Percentiles rank a stretch among this genome's conserved stretches.
Evolutionary conservation across 2,797 vertebrate species (phyloP).

Genomic region (Paguma larvata): DNA sequence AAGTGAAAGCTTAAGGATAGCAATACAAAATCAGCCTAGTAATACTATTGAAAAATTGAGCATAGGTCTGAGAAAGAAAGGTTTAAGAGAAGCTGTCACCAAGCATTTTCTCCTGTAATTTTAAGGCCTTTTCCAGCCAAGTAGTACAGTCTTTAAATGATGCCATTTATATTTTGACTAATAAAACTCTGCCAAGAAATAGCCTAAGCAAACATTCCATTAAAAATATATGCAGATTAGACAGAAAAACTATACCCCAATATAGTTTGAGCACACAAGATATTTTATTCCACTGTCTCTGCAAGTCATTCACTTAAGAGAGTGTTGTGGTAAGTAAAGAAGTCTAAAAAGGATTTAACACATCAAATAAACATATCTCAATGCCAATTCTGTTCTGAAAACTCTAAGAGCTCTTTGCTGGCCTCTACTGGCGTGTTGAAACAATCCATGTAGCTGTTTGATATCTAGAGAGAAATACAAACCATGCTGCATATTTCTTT

Average conservation of each 20-base stretch:
- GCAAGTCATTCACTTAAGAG: constrained; percentile 75
- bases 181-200: constrained; percentile 84
- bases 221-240: constrained; percentile 84
- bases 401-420: constrained; percentile 86
- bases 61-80: neutral
- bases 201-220: constrained; percentile 82
- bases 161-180: constrained; percentile 84
- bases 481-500: constrained; percentile 62
- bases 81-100: constrained; percentile 77
- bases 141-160: constrained; percentile 81
- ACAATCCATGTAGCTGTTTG: constrained; percentile 70
- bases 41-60: constrained; percentile 64
- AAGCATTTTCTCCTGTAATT: constrained; percentile 81
- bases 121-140: constrained; percentile 79
- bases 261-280: constrained; percentile 71
- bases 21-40: constrained; percentile 58
- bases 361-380: constrained; percentile 84
- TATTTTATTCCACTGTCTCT: constrained; percentile 82
- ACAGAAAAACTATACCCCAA: constrained; percentile 78
- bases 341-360: constrained; percentile 81
- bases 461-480: constrained; percentile 69
- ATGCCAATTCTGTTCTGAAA: constrained; percentile 80
- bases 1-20: constrained; percentile 66
- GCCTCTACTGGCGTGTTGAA: constrained; percentile 84
- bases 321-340: constrained; percentile 77